Evolutionary conservation across 2,113 vertebrate genomes (phyloP).

Genomic region (Chionis minor): DNA sequence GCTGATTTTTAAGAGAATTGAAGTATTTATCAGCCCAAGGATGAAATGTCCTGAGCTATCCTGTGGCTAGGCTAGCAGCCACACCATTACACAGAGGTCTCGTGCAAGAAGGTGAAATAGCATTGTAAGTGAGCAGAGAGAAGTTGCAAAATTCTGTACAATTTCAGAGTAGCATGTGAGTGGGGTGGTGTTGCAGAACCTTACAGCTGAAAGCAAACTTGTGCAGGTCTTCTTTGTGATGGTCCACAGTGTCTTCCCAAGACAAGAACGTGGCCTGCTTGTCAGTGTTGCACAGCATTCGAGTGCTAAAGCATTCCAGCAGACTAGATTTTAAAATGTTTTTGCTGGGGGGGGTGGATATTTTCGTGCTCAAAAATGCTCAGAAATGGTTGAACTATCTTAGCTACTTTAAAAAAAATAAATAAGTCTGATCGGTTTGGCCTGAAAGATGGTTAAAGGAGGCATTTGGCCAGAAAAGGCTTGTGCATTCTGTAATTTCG

Average conservation of each 20-base stretch:
- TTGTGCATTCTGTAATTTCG: not conserved
- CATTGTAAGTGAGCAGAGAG: not conserved
- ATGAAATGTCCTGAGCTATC: not conserved
- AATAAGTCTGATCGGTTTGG: not conserved
- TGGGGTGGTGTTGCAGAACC: not conserved
- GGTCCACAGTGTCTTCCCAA: not conserved
- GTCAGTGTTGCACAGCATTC: not conserved
- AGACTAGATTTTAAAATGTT: not conserved
- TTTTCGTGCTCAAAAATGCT: not conserved
- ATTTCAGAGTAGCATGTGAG: fast-evolving
- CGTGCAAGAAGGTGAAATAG: fast-evolving
- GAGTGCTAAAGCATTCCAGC: not conserved
- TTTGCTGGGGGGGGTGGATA: not conserved
- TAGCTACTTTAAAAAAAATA: not conserved
- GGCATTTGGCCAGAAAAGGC: not conserved
- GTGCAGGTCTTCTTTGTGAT: not conserved
- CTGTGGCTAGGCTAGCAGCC: not conserved
- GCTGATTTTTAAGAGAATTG: not conserved
- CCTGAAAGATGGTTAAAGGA: not conserved
- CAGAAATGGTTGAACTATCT: not conserved
- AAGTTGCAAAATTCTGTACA: fast-evolving
- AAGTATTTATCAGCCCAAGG: not conserved
- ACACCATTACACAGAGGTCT: fast-evolving
- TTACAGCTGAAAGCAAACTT: not conserved
- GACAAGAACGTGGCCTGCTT: not conserved